Conservation (phyloP, 1,140 invertebrate species). For the Anastrepha obliqua region DNA sequence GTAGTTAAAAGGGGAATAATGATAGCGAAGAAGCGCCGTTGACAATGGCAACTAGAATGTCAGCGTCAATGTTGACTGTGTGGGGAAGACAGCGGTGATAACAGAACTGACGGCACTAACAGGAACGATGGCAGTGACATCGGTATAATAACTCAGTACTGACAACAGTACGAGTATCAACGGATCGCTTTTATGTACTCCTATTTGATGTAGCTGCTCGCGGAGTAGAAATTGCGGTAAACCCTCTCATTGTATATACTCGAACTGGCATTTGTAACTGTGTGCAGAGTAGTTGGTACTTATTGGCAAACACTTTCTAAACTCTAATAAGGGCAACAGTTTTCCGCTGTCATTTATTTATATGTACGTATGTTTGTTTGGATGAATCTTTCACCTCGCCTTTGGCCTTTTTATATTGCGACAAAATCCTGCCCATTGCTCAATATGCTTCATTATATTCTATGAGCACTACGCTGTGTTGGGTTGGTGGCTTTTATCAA, state of each 20-base stretch:
- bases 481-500: neutral
- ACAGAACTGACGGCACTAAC: neutral
- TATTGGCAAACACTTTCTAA: conserved; percentile 25
- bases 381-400: neutral
- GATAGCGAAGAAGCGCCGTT: neutral
- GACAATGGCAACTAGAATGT: neutral
- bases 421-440: neutral
- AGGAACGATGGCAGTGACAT: neutral
- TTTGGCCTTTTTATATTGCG: neutral
- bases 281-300: neutral
- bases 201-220: neutral
- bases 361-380: neutral
- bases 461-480: neutral
- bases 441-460: conserved; percentile 6
- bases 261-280: neutral
- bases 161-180: neutral
- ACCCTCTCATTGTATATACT: neutral
- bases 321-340: conserved; percentile 1
- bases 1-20: neutral
- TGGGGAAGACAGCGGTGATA: neutral
- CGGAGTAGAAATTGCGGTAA: neutral
- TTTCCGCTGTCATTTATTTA: neutral
- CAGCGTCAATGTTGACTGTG: neutral
- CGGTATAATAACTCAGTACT: conserved; percentile 28
- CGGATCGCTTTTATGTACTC: conserved; percentile 8